Base-by-base conservation (phyloP, 2,888 invertebrate genomes). In the Parthenolecanium corni region DNA sequence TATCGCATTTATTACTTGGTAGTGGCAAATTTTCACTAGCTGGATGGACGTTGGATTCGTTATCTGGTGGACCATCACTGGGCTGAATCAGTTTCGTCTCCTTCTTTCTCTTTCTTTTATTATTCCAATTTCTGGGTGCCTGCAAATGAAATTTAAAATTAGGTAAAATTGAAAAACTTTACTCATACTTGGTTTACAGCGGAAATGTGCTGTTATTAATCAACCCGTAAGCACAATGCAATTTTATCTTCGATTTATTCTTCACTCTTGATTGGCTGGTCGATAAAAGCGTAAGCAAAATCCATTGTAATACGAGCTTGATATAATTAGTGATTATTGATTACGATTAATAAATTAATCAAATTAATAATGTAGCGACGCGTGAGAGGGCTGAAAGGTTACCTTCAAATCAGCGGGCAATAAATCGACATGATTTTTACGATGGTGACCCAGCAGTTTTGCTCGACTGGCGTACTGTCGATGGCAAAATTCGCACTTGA, bases 401-500 rank as follows among this genome's bases (percentile, higher is more conserved):
- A 49, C 61, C 51, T 61, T 61, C 61, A 61, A 38, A 23, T 61
- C 61, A n/a, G 64, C 51, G 6, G 70, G 69, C 44, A 70, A 64
- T 21, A 68, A 56, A 42, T 67, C 65, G 18, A 78, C 74, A 68
- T 86, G 86, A 40, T 79, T 79, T 65, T 80, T 80, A 1, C 85
- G 77, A 69, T 83, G 80, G 71, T 86, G 86, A 70, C 83, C 83
- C 67, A 85, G 71, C 64, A 86, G 73, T 69, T 85, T 84, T 46
- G 84, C 82, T 70, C 71, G 79, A 69, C 88, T 85, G 23, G 86
- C 86, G 73, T 91, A 92, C 74, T 92, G 90, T 67, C 89, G 86
- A 72, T 89, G 87, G 72, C 92, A 93, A 79, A 83, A 86, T 64
- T 79, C 79, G 71, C 89, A 88, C 49, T 80, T 77, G 69, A 0